Conservation (phyloP, 1,140 invertebrate genomes). For the Teleogryllus occipitalis region DNA sequence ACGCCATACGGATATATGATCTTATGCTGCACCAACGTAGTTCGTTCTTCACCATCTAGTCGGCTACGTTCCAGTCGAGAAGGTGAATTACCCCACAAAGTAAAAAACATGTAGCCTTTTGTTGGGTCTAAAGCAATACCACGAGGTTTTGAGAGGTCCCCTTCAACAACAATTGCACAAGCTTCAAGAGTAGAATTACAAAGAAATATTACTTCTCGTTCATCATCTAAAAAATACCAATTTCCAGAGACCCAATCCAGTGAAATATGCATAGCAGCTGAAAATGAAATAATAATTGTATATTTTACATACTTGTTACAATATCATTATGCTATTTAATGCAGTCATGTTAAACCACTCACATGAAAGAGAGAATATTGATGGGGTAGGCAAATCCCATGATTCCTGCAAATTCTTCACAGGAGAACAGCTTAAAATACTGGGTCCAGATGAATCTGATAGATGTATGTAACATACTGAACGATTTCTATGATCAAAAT, state of each 20-base stretch:
- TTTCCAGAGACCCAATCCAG: constrained; percentile 79
- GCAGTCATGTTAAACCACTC: constrained; percentile 29
- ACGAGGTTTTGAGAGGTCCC: constrained; percentile 60
- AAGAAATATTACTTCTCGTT: constrained; percentile 59
- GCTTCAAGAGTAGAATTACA: constrained; percentile 53
- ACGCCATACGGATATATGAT: constrained; percentile 67
- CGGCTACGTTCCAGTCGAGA: constrained; percentile 52
- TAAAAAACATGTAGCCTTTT: constrained; percentile 67
- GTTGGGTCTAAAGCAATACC: constrained; percentile 75
- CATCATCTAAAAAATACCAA: constrained; percentile 77
- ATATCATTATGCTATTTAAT: not conserved
- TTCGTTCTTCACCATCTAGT: constrained; percentile 50
- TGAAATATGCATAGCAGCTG: constrained; percentile 60
- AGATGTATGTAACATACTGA: constrained; percentile 57
- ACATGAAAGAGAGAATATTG: constrained; percentile 49
- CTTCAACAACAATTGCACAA: constrained; percentile 62
- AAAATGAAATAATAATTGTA: constrained; percentile 16
- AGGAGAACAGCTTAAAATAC: constrained; percentile 47
- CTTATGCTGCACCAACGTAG: constrained; percentile 46
- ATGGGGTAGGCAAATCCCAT: constrained; percentile 46
- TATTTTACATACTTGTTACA: not conserved
- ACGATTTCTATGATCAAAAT: constrained; percentile 45
- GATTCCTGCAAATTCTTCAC: constrained; percentile 48
- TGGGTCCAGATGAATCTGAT: constrained; percentile 35
- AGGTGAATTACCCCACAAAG: constrained; percentile 55